Evolutionary conservation across 2,888 invertebrate genomes (phyloP).

Genomic region (Andricus curvator): DNA sequence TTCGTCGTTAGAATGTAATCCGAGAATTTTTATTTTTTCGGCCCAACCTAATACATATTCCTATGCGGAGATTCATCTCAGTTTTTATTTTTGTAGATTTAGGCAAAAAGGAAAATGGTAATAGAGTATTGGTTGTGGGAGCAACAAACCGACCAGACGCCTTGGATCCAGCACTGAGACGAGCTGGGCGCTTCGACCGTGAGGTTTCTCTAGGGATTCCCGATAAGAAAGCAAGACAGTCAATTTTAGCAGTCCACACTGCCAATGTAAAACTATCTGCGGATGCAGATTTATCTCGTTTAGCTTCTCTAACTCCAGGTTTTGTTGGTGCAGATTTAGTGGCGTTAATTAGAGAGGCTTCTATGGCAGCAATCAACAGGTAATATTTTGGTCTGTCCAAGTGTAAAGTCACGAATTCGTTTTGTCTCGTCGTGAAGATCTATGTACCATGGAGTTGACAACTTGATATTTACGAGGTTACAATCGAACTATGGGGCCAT

Average conservation of each 20-base stretch:
- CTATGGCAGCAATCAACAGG: conserved; percentile 91
- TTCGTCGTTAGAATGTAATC: too few species aligned
- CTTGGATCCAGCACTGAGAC: conserved; percentile 93
- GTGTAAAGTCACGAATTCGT: neutral
- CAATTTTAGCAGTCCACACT: conserved; percentile 88
- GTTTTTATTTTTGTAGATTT: conserved; percentile 75
- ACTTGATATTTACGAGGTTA: too few species aligned
- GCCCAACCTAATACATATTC: too few species aligned
- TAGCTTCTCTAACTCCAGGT: conserved; percentile 95
- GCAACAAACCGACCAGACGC: conserved; percentile 96
- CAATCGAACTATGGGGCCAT: too few species aligned
- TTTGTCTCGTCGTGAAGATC: too few species aligned
- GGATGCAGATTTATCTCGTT: conserved; percentile 85
- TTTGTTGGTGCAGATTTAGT: conserved; percentile 97
- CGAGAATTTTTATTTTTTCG: too few species aligned
- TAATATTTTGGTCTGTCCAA: conserved; percentile 50
- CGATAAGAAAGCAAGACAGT: conserved; percentile 88
- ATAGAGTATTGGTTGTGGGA: conserved; percentile 91
- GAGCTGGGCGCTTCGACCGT: conserved; percentile 95
- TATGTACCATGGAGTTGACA: too few species aligned
- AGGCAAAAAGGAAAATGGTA: conserved; percentile 79
- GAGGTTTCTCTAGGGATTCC: conserved; percentile 97
- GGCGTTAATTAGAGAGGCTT: conserved; percentile 92
- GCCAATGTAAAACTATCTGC: conserved; percentile 84
- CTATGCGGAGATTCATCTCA: neutral